Evolutionary conservation across 2,888 invertebrate species (phyloP).

Genomic region (Caenorhabditis drosophilae): DNA sequence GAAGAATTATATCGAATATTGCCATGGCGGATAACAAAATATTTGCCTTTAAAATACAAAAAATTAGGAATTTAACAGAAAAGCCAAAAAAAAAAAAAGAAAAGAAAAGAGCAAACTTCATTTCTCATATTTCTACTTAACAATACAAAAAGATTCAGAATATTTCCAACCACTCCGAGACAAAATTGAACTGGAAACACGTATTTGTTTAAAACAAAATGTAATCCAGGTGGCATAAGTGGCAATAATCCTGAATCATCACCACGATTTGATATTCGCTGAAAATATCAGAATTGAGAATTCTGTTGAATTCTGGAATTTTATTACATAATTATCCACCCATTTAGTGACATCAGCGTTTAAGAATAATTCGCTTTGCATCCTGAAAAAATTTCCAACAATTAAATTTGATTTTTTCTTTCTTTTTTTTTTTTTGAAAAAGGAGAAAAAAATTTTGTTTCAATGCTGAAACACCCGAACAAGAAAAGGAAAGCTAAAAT

Average conservation of each 20-base stretch:
- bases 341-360: conserved; percentile 33
- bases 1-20: conserved; percentile 56
- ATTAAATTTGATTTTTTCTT: no score
- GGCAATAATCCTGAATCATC: conserved; percentile 26
- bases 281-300: background rate
- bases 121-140: conserved; percentile 59
- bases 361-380: conserved; percentile 28
- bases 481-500: no score
- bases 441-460: conserved; percentile 3
- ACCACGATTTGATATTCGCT: conserved; percentile 15
- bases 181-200: conserved; percentile 62
- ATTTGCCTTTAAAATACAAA: conserved; percentile 50
- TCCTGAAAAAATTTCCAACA: conserved; percentile 30
- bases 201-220: conserved; percentile 45
- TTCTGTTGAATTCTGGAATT: background rate
- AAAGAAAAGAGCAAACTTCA: conserved; percentile 43
- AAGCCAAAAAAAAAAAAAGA: background rate
- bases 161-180: conserved; percentile 59
- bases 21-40: conserved; percentile 64
- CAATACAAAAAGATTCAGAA: conserved; percentile 59
- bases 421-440: no score
- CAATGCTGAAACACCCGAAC: no score
- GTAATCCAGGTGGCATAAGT: conserved; percentile 40
- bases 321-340: conserved; percentile 26
- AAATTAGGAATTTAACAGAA: background rate